These are phyloP conservation scores for Sebastes hubbsi DNA, from an alignment of 2,797 vertebrate species.

Conservation along the genomic window DNA sequence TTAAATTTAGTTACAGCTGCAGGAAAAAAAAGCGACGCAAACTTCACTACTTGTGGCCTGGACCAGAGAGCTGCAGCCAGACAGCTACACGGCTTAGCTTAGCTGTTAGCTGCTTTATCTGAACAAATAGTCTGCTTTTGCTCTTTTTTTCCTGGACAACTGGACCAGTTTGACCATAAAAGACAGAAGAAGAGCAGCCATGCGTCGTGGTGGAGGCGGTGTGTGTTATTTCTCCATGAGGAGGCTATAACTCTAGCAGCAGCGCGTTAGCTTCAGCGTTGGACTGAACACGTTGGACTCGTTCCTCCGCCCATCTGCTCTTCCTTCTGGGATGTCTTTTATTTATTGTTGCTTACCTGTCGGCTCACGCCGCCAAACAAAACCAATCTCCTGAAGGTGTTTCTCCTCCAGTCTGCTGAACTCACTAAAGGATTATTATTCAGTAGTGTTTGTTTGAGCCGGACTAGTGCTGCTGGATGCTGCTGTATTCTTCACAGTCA, in stretches of 20 bases:
- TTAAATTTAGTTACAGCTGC: not conserved
- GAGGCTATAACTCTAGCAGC: conserved; percentile 52
- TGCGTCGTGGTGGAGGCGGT: not conserved
- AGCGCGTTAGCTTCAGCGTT: conserved; percentile 54
- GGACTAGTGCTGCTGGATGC: conserved; percentile 28
- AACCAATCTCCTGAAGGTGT: conserved; percentile 65
- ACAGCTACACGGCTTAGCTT: conserved; percentile 3
- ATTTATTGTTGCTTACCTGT: conserved; percentile 80
- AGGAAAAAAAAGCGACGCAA: conserved; percentile 30
- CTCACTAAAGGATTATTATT: conserved; percentile 14
- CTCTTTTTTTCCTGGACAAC: not conserved
- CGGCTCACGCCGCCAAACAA: conserved; percentile 63
- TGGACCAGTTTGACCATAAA: not conserved
- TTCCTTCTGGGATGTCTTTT: conserved; percentile 72
- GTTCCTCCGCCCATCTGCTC: conserved; percentile 77
- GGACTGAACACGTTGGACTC: conserved; percentile 77
- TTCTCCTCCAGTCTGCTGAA: conserved; percentile 17
- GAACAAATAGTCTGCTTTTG: not conserved
- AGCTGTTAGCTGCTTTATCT: not conserved
- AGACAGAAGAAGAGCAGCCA: not conserved
- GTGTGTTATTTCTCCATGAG: conserved; percentile 18
- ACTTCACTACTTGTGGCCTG: conserved; percentile 73
- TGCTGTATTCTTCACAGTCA: conserved; percentile 54
- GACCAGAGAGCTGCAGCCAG: conserved; percentile 24
- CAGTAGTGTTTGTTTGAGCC: conserved; percentile 11